Conservation (phyloP, 2,113 vertebrate genomes). For the Tringa solitaria region DNA sequence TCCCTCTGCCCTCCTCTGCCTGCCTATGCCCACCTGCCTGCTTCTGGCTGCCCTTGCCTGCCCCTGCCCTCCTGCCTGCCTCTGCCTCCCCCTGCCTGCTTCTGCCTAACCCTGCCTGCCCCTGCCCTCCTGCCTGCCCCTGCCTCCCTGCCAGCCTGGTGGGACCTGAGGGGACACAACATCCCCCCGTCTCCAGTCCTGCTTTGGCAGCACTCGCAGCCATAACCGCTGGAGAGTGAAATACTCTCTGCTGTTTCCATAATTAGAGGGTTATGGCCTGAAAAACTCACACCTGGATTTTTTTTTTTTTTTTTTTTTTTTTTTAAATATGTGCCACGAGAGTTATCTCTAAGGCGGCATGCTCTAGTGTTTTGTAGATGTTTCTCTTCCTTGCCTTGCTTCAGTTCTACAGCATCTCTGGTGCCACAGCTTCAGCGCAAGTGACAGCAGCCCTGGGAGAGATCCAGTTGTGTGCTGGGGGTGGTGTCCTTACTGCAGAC, state of each 20-base stretch:
- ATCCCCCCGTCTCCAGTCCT: not conserved
- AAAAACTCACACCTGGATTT: not conserved
- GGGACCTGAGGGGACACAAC: not conserved
- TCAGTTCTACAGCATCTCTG: not conserved
- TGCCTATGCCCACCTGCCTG: too few relatives aligned
- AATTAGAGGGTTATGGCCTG: not conserved
- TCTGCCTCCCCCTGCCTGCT: not conserved
- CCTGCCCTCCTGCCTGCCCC: too few relatives aligned
- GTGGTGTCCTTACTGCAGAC: not conserved
- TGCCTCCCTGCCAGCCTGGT: not conserved
- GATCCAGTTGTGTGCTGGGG: not conserved
- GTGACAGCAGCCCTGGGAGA: not conserved
- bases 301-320: not conserved
- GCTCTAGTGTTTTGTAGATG: not conserved
- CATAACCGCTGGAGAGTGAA: accelerated
- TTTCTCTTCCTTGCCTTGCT: not conserved
- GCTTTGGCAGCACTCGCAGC: not conserved
- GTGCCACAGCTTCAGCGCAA: not conserved
- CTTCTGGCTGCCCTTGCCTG: too few relatives aligned
- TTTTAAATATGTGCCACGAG: not conserved
- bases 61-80: not conserved
- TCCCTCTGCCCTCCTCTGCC: too few relatives aligned
- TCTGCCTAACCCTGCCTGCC: too few relatives aligned
- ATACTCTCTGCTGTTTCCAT: not conserved
- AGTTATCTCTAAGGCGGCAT: not conserved